Percentiles rank a stretch among this genome's conserved stretches.
Evolutionary conservation across 2,888 invertebrate species (phyloP).

Genomic region (Tetropium fuscum): DNA sequence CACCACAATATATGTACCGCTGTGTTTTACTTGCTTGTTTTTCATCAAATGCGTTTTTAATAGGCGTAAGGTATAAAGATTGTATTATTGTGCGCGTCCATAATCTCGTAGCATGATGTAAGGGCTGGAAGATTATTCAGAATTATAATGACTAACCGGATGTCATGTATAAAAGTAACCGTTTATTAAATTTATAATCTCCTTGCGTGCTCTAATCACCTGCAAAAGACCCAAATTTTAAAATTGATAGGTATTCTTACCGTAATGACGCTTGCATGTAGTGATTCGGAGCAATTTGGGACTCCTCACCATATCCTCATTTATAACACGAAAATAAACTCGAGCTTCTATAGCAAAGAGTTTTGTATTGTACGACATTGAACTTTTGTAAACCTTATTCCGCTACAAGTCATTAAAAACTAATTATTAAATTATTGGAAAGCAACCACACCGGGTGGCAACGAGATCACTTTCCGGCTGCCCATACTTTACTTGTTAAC

Average conservation of each 20-base stretch:
- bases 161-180: slow-evolving; percentile 8
- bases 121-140: slow-evolving; percentile 7
- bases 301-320: too few relatives aligned
- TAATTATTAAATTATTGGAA: too few relatives aligned
- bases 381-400: too few relatives aligned
- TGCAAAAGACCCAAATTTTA: background rate
- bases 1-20: slow-evolving; percentile 25
- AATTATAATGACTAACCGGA: slow-evolving; percentile 15
- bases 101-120: background rate
- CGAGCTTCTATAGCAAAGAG: too few relatives aligned
- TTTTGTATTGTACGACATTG: too few relatives aligned
- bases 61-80: slow-evolving; percentile 17
- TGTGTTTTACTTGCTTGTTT: slow-evolving; percentile 11
- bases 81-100: background rate
- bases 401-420: too few relatives aligned
- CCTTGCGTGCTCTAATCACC: slow-evolving; percentile 10
- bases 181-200: slow-evolving; percentile 13
- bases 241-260: background rate
- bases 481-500: too few relatives aligned
- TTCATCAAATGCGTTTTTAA: slow-evolving; percentile 38
- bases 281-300: background rate
- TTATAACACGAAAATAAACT: too few relatives aligned
- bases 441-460: too few relatives aligned
- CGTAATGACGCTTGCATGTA: background rate
- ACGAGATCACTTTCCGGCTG: too few relatives aligned